These are phyloP conservation scores for Entomobrya multifasciata DNA, from an alignment of 2,888 invertebrate species.

Conservation along the genomic window DNA sequence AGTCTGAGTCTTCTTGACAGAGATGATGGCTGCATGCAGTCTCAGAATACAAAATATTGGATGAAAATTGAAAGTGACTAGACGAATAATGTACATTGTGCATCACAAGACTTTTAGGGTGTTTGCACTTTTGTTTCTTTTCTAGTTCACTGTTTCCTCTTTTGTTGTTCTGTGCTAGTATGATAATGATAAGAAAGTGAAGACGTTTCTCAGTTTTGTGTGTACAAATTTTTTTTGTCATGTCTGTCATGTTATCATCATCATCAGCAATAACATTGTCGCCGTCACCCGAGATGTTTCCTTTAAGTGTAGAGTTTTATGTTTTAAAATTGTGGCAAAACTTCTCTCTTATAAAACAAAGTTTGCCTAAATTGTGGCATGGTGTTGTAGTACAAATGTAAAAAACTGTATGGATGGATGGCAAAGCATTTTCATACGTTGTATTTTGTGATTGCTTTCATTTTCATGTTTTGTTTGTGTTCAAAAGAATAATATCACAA, in stretches of 20 bases:
- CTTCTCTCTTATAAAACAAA: background rate
- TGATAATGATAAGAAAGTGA: background rate
- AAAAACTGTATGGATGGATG: background rate
- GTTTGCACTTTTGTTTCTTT: conserved; percentile 16
- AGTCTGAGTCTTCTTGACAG: background rate
- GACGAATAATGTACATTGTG: conserved; percentile 23
- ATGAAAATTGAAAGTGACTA: too few relatives aligned
- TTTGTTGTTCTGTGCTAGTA: conserved; percentile 35
- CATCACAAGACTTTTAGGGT: background rate
- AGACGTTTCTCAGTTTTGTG: conserved; percentile 57
- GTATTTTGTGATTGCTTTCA: conserved; percentile 47
- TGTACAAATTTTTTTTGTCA: conserved; percentile 62
- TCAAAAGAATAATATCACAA: conserved; percentile 36
- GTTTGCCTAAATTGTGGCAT: background rate
- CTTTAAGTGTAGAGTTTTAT: conserved; percentile 6
- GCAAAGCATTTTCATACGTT: background rate
- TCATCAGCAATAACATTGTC: conserved; percentile 40
- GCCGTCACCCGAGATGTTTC: conserved; percentile 21
- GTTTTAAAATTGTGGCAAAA: background rate
- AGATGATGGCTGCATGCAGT: background rate
- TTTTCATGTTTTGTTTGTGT: conserved; percentile 69
- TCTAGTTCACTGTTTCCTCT: conserved; percentile 19
- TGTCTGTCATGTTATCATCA: conserved; percentile 70
- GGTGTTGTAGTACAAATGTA: too few relatives aligned
- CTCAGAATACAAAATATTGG: too few relatives aligned